Evolutionary conservation across 2,113 vertebrate genomes (phyloP), one percentile per base, ranked within the genome.

Genomic region (Anthoscopus minutus): DNA sequence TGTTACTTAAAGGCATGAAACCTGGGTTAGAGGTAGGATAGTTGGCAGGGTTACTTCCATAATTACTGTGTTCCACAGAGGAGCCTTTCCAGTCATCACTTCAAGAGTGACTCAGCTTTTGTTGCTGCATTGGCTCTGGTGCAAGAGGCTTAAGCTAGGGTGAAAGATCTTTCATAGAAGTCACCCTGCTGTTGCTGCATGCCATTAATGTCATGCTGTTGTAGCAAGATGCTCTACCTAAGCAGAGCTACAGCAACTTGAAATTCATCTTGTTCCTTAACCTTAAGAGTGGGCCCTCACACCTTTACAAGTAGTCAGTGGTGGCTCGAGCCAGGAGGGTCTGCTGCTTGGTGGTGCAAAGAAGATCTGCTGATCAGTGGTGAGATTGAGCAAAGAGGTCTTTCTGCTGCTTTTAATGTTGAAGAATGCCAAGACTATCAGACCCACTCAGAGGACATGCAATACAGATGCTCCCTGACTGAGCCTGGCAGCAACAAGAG

Each of bases 261-360:
- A 57, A 81, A 44, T 4, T 11, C 13, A 31, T 48, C 10, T 50
- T 65, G 6, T 15, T 50, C 42, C 50, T 38, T 37, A 51, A 23
- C 16, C n/a, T 71, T 23, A 44, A 33, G 5, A 13, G 21, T 13
- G 11, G 8, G 10, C 40, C 0, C 0, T 31, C 25, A 35, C 13
- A 27, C 35, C 27, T 44, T 48, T 11, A n/a, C 3, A 30, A 44
- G 10, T 57, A 57, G 28, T 13, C 27, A 19, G 33, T 20, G 37
- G 33, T 57, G 67, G 44, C 19, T 50, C 58, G 44, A 57, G 7
- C 35, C 57, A 33, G 12, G 25, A 72, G 20, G 23, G 10, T 53
- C 54, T 78, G 19, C n/a, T 70, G 8, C 25, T 76, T 50, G 61
- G 21, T 42, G 11, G 58, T 65, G 10, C 22, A 58, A 64, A 33